Evolutionary conservation across 2,888 invertebrate genomes (phyloP).

Genomic region (Onchidella celtica): DNA sequence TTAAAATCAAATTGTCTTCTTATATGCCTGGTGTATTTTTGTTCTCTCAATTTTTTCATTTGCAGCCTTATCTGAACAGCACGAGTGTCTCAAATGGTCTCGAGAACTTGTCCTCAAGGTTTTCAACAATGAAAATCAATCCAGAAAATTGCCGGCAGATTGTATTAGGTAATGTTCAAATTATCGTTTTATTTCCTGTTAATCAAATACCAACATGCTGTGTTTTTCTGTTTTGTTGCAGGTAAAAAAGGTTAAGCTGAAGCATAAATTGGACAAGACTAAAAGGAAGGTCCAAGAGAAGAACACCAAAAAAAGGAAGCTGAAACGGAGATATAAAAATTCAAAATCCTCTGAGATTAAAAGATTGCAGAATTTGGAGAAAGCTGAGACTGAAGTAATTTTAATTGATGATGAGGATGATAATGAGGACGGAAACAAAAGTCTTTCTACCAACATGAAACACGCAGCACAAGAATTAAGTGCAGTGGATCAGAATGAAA

Average conservation of each 20-base stretch:
- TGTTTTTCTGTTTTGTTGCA: conserved; percentile 10
- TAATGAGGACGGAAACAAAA: background rate
- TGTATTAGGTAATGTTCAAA: conserved; percentile 44
- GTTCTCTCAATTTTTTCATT: conserved; percentile 11
- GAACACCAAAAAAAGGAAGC: conserved; percentile 29
- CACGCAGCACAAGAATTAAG: too few species aligned
- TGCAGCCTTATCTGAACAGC: conserved; percentile 17
- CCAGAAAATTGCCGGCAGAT: conserved; percentile 15
- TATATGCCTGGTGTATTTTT: too few species aligned
- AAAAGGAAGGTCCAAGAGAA: background rate
- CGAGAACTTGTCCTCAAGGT: conserved; percentile 36
- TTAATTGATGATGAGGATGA: conserved; percentile 17
- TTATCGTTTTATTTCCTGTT: background rate
- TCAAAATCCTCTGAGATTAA: background rate
- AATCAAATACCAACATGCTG: conserved; percentile 19
- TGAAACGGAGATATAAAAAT: conserved; percentile 20
- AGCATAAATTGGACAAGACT: background rate
- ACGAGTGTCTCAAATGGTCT: conserved; percentile 8
- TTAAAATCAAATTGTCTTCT: too few species aligned
- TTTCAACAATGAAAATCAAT: conserved; percentile 33
- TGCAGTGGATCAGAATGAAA: conserved; percentile 30
- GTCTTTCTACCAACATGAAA: too few species aligned
- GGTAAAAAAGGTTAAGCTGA: conserved; percentile 6
- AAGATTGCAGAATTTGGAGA: conserved; percentile 25
- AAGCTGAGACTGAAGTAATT: conserved; percentile 3